Evolutionary conservation across 2,888 invertebrate species (phyloP).

Genomic region (Cordylochernes scorpioides): DNA sequence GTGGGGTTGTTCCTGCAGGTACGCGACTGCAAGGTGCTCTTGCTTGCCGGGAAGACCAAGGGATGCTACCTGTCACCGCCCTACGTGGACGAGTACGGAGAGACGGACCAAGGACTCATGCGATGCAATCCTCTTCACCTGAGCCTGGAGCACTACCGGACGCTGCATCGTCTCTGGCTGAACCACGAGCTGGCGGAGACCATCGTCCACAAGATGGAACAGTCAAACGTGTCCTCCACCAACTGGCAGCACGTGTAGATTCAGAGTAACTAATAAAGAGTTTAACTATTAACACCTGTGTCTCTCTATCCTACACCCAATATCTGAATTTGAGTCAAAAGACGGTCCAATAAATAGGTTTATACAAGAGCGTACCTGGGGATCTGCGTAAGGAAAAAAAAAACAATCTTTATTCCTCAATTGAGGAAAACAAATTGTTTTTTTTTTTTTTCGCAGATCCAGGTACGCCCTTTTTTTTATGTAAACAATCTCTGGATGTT

Average conservation of each 20-base stretch:
- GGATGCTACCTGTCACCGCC: conserved; percentile 79
- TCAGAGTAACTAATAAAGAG: background rate
- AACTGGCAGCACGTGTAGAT: conserved; percentile 67
- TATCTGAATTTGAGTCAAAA: too few species aligned
- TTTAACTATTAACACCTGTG: too few species aligned
- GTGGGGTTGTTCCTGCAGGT: conserved; percentile 77
- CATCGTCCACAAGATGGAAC: conserved; percentile 61
- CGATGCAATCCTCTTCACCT: conserved; percentile 81
- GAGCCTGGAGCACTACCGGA: conserved; percentile 50
- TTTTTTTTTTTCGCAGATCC: too few species aligned
- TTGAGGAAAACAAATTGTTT: too few species aligned
- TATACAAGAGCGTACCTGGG: too few species aligned
- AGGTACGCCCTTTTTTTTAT: too few species aligned
- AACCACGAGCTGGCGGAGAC: conserved; percentile 71
- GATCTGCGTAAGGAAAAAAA: too few species aligned
- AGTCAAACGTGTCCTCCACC: conserved; percentile 44
- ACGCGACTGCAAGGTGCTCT: conserved; percentile 76
- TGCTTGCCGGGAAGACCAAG: conserved; percentile 50
- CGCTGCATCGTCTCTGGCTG: conserved; percentile 66
- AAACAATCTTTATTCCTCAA: too few species aligned
- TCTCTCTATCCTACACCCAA: too few species aligned
- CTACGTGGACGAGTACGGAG: conserved; percentile 87
- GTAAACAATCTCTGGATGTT: too few species aligned
- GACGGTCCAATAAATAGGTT: too few species aligned
- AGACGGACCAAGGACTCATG: conserved; percentile 79